These are phyloP conservation scores for Butastur rufipennis DNA, from an alignment of 2,113 vertebrate genomes.

Conservation along the genomic window DNA sequence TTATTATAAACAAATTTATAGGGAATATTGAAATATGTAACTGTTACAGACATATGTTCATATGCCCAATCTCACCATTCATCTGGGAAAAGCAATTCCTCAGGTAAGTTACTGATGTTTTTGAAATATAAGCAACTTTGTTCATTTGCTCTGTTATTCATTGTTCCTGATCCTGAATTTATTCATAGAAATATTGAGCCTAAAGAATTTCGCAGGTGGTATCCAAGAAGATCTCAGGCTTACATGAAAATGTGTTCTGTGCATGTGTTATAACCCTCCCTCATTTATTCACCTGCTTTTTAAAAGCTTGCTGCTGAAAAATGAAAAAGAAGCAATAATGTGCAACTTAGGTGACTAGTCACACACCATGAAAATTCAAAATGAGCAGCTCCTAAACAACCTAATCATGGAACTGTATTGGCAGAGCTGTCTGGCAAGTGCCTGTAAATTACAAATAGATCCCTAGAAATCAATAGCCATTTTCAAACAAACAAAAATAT, in stretches of 20 bases:
- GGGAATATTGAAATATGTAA: not conserved
- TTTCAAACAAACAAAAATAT: slow-evolving; percentile 11
- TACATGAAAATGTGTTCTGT: not conserved
- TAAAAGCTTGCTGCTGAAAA: not conserved
- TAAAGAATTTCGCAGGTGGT: not conserved
- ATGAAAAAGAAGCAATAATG: not conserved
- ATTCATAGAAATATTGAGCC: not conserved
- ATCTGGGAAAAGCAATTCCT: not conserved
- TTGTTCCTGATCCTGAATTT: not conserved
- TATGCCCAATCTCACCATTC: not conserved
- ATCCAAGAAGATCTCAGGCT: not conserved
- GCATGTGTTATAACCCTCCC: not conserved
- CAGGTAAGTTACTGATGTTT: not conserved
- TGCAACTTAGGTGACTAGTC: not conserved
- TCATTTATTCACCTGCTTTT: not conserved
- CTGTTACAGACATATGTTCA: not conserved
- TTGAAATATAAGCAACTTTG: not conserved
- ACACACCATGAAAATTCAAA: not conserved
- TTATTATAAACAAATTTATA: not conserved
- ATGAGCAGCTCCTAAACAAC: not conserved
- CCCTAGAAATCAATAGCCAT: not conserved
- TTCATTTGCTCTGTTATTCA: not conserved
- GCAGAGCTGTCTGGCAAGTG: not conserved
- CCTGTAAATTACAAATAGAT: not conserved
- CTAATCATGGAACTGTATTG: not conserved